Conservation (phyloP, 1,140 invertebrate genomes). For the Dinoponera quadriceps region DNA sequence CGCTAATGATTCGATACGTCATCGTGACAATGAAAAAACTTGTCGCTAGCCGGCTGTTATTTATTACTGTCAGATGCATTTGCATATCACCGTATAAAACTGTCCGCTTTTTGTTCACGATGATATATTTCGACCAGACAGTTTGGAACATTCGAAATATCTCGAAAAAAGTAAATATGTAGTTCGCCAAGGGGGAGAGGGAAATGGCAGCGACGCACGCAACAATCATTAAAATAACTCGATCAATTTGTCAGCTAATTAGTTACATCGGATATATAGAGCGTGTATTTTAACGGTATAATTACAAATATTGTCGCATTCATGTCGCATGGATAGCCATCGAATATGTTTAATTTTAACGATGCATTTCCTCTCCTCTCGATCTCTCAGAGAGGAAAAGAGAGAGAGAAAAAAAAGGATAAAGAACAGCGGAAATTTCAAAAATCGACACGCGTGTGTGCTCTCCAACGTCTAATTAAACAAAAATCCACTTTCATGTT, state of each 20-base stretch:
- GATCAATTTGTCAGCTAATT: conserved; percentile 2
- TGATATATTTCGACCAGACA: conserved; percentile 3
- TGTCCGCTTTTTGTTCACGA: not conserved
- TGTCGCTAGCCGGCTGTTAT: conserved; percentile 1
- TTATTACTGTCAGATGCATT: conserved; percentile 14
- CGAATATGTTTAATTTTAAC: conserved; percentile 1
- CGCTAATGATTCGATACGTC: conserved; percentile 40
- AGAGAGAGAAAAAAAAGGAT: not conserved
- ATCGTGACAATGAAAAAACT: conserved; percentile 15
- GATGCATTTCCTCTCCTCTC: not conserved
- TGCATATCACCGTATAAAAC: not conserved
- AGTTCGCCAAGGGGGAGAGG: no score
- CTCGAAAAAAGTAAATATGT: not conserved
- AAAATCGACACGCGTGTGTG: not conserved
- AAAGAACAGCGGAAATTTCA: not conserved
- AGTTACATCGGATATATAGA: not conserved
- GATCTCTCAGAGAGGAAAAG: no score
- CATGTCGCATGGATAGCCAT: no score
- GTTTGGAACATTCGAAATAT: not conserved
- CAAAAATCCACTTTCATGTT: conserved; percentile 31
- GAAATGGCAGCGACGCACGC: no score
- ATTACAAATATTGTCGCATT: conserved; percentile 3
- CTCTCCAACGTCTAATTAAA: conserved; percentile 38
- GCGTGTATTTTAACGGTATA: not conserved
- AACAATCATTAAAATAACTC: not conserved